These are phyloP conservation scores for Brachyrhaphis roseni DNA, from an alignment of 2,797 vertebrate genomes.

Conservation along the genomic window DNA sequence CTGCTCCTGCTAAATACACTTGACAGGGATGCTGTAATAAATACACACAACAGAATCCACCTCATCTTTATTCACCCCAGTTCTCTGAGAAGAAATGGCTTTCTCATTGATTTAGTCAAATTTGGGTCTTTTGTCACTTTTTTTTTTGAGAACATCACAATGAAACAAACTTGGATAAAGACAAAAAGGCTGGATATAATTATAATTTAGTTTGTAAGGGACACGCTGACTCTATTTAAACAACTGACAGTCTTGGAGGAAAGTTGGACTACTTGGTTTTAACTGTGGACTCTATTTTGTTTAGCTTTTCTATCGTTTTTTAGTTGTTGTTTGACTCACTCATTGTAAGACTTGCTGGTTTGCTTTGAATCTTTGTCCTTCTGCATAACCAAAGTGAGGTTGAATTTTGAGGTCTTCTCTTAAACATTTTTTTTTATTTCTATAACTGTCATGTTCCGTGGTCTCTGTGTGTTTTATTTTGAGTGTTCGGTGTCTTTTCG, in stretches of 20 bases:
- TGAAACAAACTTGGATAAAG: background rate
- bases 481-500: no score
- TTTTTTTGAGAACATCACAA: background rate
- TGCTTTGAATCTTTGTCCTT: background rate
- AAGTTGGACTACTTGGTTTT: background rate
- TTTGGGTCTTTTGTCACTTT: background rate
- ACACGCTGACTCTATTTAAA: background rate
- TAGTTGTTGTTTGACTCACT: background rate
- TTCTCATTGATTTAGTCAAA: background rate
- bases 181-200: background rate
- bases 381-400: background rate
- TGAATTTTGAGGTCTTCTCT: background rate
- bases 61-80: background rate
- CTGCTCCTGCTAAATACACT: slow-evolving; percentile 48
- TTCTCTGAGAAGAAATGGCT: background rate
- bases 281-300: background rate
- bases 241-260: background rate
- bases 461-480: no score
- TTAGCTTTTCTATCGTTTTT: background rate
- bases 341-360: background rate
- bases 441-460: no score
- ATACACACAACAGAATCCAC: slow-evolving; percentile 20
- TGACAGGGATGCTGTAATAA: slow-evolving; percentile 50
- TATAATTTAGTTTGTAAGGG: background rate
- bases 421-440: background rate